Percentiles rank a stretch among this genome's conserved stretches.
Evolutionary conservation across 1,140 invertebrate species (phyloP).

Genomic region (Ectropis grisescens): DNA sequence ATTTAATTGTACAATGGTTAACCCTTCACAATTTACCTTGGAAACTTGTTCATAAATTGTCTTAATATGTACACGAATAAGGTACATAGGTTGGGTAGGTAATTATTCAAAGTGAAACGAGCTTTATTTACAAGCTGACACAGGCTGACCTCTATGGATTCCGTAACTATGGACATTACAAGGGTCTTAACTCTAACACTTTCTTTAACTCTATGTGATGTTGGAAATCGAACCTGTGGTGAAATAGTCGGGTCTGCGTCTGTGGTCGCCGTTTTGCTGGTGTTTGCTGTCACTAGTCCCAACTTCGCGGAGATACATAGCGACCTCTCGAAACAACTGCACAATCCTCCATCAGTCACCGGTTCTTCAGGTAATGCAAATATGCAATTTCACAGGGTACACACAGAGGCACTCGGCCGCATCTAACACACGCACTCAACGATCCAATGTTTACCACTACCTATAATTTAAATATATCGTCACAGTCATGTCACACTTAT

Average conservation of each 20-base stretch:
- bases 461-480: constrained; percentile 25
- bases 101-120: too few relatives aligned
- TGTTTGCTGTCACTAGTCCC: constrained; percentile 34
- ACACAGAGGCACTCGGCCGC: constrained; percentile 43
- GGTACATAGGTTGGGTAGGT: too few relatives aligned
- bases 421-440: constrained; percentile 44
- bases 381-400: constrained; percentile 30
- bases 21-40: constrained; percentile 34
- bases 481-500: constrained; percentile 31
- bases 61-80: too few relatives aligned
- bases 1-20: too few relatives aligned
- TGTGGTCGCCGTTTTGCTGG: constrained; percentile 50
- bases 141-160: too few relatives aligned
- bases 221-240: constrained; percentile 38
- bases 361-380: constrained; percentile 22
- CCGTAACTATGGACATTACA: too few relatives aligned
- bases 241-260: constrained; percentile 38
- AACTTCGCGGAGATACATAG: constrained; percentile 47
- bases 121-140: too few relatives aligned
- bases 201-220: too few relatives aligned
- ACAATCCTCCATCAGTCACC: constrained; percentile 54
- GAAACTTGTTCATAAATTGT: constrained; percentile 17
- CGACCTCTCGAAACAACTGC: constrained; percentile 30
- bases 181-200: too few relatives aligned
- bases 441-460: constrained; percentile 40